Conservation (phyloP, 2,797 vertebrate genomes). For the Semaprochilodus insignis region DNA sequence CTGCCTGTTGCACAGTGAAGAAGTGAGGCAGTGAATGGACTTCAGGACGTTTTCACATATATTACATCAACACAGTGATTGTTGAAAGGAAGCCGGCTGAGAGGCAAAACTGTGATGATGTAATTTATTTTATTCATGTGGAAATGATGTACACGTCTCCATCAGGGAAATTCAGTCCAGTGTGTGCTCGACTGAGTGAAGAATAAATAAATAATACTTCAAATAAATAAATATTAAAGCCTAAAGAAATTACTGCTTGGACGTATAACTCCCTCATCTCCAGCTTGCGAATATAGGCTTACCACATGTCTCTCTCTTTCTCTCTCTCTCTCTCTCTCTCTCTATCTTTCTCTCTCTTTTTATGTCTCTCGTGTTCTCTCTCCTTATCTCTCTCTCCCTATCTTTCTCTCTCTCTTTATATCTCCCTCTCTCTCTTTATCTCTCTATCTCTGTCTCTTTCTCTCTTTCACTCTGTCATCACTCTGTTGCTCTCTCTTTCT, state of each 20-base stretch:
- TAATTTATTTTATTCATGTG: background rate
- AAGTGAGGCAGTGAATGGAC: background rate
- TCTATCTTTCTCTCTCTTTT: too few relatives aligned
- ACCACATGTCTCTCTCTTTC: background rate
- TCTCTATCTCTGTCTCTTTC: background rate
- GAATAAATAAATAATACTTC: background rate
- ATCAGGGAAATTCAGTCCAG: background rate
- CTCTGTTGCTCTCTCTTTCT: too few relatives aligned
- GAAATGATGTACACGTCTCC: background rate
- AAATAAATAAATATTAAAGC: background rate
- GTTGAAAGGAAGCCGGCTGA: background rate
- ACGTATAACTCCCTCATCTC: background rate
- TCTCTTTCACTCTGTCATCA: background rate
- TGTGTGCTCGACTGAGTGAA: background rate
- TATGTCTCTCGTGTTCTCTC: too few relatives aligned
- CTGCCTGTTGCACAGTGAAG: constrained; percentile 68
- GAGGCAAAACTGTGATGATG: too few relatives aligned
- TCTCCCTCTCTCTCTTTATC: background rate
- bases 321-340: too few relatives aligned
- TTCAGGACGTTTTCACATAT: background rate
- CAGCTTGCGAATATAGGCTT: background rate
- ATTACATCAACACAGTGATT: background rate
- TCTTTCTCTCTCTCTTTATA: background rate
- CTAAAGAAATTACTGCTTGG: constrained; percentile 28
- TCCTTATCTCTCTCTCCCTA: background rate